phyloP scores from a whole-genome alignment of 2,113 vertebrate species.

The Erinaceus europaeus region DNA sequence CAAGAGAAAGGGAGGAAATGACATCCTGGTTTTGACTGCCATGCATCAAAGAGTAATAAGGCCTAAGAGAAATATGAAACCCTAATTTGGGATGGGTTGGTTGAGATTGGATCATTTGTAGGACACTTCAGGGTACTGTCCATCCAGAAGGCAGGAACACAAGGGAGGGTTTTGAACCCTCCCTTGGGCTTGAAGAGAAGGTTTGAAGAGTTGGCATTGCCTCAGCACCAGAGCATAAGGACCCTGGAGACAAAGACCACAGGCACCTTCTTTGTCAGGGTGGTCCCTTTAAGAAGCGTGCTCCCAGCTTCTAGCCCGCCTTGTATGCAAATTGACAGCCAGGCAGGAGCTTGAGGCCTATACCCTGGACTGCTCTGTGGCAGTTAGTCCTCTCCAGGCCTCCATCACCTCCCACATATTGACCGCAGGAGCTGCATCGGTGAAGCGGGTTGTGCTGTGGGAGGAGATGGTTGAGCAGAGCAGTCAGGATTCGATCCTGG shows the following conservation, averaged over 20 bases:
- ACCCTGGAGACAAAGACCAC: constrained; percentile 40
- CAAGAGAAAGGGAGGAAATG: background rate
- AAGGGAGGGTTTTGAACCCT: background rate
- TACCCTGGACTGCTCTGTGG: constrained; percentile 45
- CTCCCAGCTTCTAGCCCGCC: constrained; percentile 53
- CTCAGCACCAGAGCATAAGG: background rate
- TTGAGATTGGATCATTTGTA: too few relatives aligned
- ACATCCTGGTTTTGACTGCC: background rate
- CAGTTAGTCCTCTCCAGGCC: constrained; percentile 74
- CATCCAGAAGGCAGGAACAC: background rate
- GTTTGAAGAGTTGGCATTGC: too few relatives aligned
- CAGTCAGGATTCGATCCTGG: background rate
- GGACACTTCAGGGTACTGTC: too few relatives aligned
- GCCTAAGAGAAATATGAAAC: background rate
- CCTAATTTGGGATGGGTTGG: background rate
- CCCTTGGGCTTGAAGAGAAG: background rate
- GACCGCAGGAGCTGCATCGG: constrained; percentile 72
- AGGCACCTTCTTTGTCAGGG: background rate
- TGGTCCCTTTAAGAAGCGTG: constrained; percentile 71
- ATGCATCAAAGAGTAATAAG: background rate
- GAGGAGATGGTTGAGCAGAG: constrained; percentile 78
- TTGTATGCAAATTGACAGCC: constrained; percentile 70
- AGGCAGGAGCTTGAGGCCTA: constrained; percentile 54
- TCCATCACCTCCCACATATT: constrained; percentile 80
- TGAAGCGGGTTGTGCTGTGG: constrained; percentile 59